These are phyloP conservation scores for Platysteira castanea DNA, from an alignment of 2,113 vertebrate genomes.

Conservation along the genomic window DNA sequence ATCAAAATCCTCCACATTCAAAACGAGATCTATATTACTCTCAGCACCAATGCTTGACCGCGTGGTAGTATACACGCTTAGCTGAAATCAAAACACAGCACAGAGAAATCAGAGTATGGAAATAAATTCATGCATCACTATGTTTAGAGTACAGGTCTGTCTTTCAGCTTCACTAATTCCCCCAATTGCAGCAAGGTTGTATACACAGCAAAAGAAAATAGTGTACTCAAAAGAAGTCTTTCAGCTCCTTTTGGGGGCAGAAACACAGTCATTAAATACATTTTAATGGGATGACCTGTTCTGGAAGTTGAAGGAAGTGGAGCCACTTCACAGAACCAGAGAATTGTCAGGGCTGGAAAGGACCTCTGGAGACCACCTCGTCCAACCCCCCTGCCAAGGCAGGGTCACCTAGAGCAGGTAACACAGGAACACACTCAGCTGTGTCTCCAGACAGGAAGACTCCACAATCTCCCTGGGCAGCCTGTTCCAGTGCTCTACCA, in stretches of 20 bases:
- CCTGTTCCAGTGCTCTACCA: not conserved
- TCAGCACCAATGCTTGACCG: slow-evolving; percentile 77
- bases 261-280: rapidly evolving
- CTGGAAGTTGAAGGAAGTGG: not conserved
- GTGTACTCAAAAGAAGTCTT: not conserved
- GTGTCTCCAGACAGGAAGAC: not conserved
- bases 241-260: not conserved
- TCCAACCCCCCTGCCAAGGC: not conserved
- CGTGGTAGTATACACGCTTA: slow-evolving; percentile 91
- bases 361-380: not conserved
- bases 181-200: rapidly evolving
- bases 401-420: not conserved
- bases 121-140: not conserved
- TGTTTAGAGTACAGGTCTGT: rapidly evolving
- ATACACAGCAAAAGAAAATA: rapidly evolving
- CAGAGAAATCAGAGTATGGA: not conserved
- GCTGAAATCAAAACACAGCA: slow-evolving; percentile 64
- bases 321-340: not conserved
- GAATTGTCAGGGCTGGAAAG: not conserved
- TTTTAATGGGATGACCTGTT: no score
- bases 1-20: slow-evolving; percentile 91
- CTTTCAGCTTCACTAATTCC: not conserved
- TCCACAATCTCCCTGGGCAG: not conserved
- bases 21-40: slow-evolving; percentile 85
- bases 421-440: not conserved